Base-by-base conservation (phyloP, 2,888 invertebrate species). In the Stenotaenia linearis region DNA sequence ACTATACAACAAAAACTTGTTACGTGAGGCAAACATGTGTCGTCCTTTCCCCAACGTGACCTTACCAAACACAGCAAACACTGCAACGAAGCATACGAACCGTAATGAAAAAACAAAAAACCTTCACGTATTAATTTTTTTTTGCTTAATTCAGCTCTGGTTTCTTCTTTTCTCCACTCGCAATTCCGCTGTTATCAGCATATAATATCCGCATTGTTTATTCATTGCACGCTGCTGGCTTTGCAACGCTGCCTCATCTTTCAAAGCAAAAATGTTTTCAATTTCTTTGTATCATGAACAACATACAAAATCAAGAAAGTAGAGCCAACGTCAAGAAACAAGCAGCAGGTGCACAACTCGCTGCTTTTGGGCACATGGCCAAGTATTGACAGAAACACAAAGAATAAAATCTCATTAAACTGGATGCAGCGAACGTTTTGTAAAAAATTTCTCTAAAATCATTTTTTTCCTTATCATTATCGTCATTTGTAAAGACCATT, bases 211-310 rank as follows among this genome's bases (percentile, higher is more conserved):
- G n/a, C 50, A 18, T 50, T 69, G 28, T 69, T 28, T 69, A 69
- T 69, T 69, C 69, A 69, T 28, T 25, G 69, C 69, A 69, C 69
- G 69, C 12, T 10, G 25, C 28, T 69, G 10, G n/a, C 9, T 69
- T 69, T 69, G 50, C 50, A 50, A 18, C 50, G 21, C 18, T 4
- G 23, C 69, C 25, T 69, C 69, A 69, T 69, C 69, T 69, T 69
- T 69, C 69, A 28, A 28, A 50, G 18, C 61, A 25, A 69, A 69
- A 69, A 69, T 69, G 12, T 28, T 69, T 69, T 69, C 69, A 69
- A 69, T 69, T 69, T 69, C 69, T 69, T 23, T 69, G 69, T 69
- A 69, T 69, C 69, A 69, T 69, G 69, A 69, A 69, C 69, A 69
- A 69, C 23, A 69, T 69, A 69, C 69, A 69, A 69, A 69, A 69